phyloP scores from a whole-genome alignment of 2,888 invertebrate species.

The Tineola bisselliella region DNA sequence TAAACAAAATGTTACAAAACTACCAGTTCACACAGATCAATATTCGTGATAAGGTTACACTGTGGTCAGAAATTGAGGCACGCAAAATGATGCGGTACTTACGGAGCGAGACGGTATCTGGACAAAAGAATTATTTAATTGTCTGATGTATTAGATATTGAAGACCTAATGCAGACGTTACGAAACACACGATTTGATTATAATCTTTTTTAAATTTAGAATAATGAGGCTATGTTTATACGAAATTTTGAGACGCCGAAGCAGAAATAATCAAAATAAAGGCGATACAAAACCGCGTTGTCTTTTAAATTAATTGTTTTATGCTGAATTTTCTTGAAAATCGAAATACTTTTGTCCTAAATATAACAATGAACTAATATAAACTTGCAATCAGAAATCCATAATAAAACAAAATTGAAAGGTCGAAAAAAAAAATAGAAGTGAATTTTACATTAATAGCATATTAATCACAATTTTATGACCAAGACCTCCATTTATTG shows the following conservation, averaged over 20 bases:
- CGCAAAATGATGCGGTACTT: slow-evolving; percentile 4
- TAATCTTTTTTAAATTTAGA: background rate
- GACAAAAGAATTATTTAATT: slow-evolving; percentile 13
- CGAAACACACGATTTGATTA: background rate
- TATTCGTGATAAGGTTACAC: background rate
- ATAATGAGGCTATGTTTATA: too few relatives aligned
- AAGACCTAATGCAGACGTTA: slow-evolving; percentile 3
- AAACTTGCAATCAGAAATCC: background rate
- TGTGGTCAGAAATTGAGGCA: slow-evolving; percentile 6
- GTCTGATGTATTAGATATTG: background rate
- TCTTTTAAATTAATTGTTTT: too few relatives aligned
- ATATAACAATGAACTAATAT: too few relatives aligned
- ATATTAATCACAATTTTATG: slow-evolving; percentile 3
- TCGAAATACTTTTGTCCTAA: too few relatives aligned
- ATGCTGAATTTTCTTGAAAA: too few relatives aligned
- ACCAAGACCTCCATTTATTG: slow-evolving; percentile 6
- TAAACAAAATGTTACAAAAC: slow-evolving; percentile 8
- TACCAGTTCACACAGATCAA: slow-evolving; percentile 3
- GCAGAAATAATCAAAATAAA: too few relatives aligned
- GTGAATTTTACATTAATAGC: background rate
- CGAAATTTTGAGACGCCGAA: too few relatives aligned
- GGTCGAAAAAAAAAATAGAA: background rate
- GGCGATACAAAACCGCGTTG: too few relatives aligned
- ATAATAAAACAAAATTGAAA: background rate
- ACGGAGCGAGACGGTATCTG: background rate